Evolutionary conservation across 2,797 vertebrate genomes (phyloP).

Genomic region (Phoebastria nigripes): DNA sequence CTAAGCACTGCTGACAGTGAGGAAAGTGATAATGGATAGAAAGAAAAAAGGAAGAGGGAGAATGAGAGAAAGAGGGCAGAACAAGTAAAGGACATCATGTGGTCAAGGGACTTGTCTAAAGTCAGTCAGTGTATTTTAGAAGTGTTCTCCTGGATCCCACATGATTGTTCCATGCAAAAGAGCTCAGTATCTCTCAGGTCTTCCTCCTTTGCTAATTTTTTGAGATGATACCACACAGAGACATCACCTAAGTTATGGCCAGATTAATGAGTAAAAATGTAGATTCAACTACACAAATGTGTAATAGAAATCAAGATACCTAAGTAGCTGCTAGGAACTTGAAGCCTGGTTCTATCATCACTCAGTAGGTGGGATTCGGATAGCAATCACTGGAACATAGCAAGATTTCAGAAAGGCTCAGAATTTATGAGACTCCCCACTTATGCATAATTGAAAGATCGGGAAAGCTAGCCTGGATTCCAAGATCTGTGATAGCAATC

Average conservation of each 20-base stretch:
- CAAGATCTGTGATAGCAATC: background rate
- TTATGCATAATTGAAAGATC: background rate
- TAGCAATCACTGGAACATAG: background rate
- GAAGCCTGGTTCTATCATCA: background rate
- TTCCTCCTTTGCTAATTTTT: background rate
- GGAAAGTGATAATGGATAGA: background rate
- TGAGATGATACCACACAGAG: background rate
- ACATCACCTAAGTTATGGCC: background rate
- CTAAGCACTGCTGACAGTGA: background rate
- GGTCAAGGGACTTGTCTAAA: background rate
- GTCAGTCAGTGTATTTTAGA: background rate
- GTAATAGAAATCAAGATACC: background rate
- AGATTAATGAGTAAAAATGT: background rate
- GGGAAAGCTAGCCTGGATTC: background rate
- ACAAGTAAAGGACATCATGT: background rate
- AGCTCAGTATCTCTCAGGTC: background rate
- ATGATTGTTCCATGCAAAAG: background rate
- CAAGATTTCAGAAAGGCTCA: background rate
- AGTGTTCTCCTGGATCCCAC: background rate
- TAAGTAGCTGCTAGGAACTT: background rate
- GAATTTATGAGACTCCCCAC: slow-evolving; percentile 40
- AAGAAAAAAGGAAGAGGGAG: background rate
- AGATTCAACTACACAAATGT: background rate
- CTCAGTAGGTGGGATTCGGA: background rate
- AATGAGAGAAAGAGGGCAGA: background rate